phyloP scores from a whole-genome alignment of 2,888 invertebrate species.

The Cheilosia variabilis region DNA sequence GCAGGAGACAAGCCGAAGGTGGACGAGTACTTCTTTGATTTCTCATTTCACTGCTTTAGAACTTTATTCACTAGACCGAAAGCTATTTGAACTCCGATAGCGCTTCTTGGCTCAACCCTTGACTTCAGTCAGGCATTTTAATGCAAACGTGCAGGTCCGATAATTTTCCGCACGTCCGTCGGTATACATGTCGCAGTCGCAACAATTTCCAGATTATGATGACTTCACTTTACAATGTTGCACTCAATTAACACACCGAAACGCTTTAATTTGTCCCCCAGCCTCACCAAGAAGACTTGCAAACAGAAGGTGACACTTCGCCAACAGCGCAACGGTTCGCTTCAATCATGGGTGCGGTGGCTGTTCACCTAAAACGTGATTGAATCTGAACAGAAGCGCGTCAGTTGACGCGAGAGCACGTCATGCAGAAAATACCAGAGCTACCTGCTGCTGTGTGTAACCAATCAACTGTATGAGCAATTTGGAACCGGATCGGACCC shows the following conservation, averaged over 20 bases:
- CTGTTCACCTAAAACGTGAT: conserved; percentile 46
- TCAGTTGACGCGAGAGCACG: conserved; percentile 3
- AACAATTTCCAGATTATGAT: conserved; percentile 18
- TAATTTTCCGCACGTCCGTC: not conserved
- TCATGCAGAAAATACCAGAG: conserved; percentile 5
- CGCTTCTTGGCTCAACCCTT: no score
- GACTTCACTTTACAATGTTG: conserved; percentile 40
- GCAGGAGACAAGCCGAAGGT: no score
- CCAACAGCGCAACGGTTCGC: not conserved
- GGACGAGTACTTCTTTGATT: no score
- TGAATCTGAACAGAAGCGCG: conserved; percentile 29
- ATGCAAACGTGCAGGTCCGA: not conserved
- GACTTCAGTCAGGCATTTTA: no score
- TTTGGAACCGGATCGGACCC: conserved; percentile 53
- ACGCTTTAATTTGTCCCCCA: conserved; percentile 3
- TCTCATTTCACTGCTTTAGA: no score
- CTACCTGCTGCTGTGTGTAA: conserved; percentile 13
- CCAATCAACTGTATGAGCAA: conserved; percentile 58
- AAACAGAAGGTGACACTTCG: conserved; percentile 40
- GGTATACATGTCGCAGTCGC: not conserved
- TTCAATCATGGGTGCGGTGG: not conserved
- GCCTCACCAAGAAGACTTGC: not conserved
- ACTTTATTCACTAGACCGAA: no score
- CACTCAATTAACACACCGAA: conserved; percentile 53
- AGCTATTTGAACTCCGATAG: no score